Conservation (phyloP, 2,113 vertebrate genomes). For the Silurus glanis region DNA sequence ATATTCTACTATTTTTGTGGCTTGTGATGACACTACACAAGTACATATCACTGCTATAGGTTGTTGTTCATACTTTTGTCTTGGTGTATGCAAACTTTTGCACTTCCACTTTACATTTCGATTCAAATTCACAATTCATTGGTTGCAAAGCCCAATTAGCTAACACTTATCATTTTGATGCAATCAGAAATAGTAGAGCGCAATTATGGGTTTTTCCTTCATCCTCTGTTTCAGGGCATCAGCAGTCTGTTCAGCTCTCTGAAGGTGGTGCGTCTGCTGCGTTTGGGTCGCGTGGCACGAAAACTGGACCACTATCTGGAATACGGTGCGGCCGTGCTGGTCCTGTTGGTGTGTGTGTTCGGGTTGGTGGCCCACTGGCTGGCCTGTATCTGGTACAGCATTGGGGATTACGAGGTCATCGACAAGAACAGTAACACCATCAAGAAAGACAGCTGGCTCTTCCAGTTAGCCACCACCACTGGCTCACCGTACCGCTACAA, state of each 20-base stretch:
- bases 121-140: not conserved
- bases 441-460: conserved; percentile 96
- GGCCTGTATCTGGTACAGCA: conserved; percentile 99
- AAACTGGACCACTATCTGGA: conserved; percentile 97
- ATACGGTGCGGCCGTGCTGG: conserved; percentile 91
- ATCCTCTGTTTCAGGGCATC: conserved; percentile 79
- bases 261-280: conserved; percentile 92
- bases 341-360: conserved; percentile 94
- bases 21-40: no score
- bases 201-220: not conserved
- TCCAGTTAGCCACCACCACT: conserved; percentile 89
- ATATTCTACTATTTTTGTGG: not conserved
- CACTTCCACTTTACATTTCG: not conserved
- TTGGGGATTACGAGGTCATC: conserved; percentile 96
- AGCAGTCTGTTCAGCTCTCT: conserved; percentile 96
- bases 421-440: conserved; percentile 91
- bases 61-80: not conserved
- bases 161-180: not conserved
- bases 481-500: conserved; percentile 95
- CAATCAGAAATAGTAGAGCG: not conserved
- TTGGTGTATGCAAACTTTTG: not conserved
- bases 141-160: not conserved
- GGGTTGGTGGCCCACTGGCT: conserved; percentile 97
- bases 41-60: not conserved
- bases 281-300: conserved; percentile 90